phyloP scores from a whole-genome alignment of 2,113 vertebrate genomes.

The Cynopterus brachyotis region DNA sequence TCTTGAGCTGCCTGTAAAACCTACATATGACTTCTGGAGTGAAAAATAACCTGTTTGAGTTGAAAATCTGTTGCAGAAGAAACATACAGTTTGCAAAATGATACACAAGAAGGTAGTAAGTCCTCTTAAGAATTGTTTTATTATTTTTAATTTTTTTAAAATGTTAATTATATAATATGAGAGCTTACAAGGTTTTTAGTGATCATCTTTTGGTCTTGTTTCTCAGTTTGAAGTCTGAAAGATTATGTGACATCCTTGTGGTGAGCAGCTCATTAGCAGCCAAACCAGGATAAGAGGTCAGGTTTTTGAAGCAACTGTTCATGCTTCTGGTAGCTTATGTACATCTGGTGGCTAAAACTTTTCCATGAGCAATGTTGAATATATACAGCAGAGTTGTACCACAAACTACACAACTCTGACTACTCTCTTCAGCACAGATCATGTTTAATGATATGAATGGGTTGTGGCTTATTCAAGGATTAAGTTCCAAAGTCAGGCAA shows the following conservation, averaged over 20 bases:
- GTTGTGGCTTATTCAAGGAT: neutral
- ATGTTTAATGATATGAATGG: neutral
- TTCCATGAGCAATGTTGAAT: neutral
- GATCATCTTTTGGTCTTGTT: neutral
- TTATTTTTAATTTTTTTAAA: neutral
- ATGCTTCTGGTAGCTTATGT: neutral
- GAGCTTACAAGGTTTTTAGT: neutral
- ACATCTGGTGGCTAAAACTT: neutral
- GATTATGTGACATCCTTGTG: neutral
- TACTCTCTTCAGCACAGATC: neutral
- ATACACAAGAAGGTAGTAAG: neutral
- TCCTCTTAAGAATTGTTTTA: neutral
- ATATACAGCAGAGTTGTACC: neutral
- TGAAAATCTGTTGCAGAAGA: constrained; percentile 38
- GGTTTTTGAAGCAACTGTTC: constrained; percentile 8
- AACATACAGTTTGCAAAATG: neutral
- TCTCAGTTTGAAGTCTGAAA: neutral
- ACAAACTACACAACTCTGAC: neutral
- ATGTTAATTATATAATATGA: neutral
- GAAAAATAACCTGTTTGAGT: neutral
- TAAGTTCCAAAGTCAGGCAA: constrained; percentile 15
- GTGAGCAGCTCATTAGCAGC: neutral
- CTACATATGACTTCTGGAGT: neutral
- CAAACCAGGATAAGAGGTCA: neutral
- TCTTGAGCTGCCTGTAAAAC: constrained; percentile 25